Conservation (phyloP, 1,140 invertebrate genomes). For the Ceratina japonica region DNA sequence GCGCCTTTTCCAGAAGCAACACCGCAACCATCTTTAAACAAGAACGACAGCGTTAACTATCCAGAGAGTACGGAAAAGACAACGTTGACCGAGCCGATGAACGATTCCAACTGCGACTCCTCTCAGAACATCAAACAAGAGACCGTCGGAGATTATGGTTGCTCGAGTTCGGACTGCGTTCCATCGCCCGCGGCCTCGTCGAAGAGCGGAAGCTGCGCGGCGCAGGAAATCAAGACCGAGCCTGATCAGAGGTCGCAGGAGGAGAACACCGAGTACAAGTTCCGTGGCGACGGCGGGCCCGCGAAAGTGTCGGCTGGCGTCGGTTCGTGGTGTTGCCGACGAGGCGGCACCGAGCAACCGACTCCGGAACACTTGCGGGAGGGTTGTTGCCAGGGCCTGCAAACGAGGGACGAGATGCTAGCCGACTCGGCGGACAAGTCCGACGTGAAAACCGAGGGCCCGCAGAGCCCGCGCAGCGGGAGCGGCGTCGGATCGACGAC, state of each 20-base stretch:
- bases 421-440: conserved; percentile 73
- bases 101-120: conserved; percentile 55
- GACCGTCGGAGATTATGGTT: conserved; percentile 49
- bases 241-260: conserved; percentile 61
- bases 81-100: conserved; percentile 4
- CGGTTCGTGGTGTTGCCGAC: conserved; percentile 86
- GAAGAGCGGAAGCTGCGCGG: conserved; percentile 50
- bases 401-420: conserved; percentile 85
- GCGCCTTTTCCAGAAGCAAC: conserved; percentile 46
- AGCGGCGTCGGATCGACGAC: conserved; percentile 64
- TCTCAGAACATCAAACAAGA: conserved; percentile 72
- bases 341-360: conserved; percentile 84
- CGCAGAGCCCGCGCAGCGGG: conserved; percentile 62
- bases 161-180: conserved; percentile 53
- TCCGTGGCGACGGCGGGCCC: conserved; percentile 84
- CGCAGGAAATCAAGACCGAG: conserved; percentile 67
- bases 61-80: conserved; percentile 13
- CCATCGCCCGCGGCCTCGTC: conserved; percentile 30
- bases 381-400: conserved; percentile 85
- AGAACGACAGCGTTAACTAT: background rate
- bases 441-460: conserved; percentile 73
- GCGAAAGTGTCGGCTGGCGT: conserved; percentile 80
- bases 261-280: conserved; percentile 74
- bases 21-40: background rate
- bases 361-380: conserved; percentile 86